A percentile compares a stretch with the other conserved stretches of the same genome.
phyloP scores from a whole-genome alignment of 2,888 invertebrate species.

The Halictus quadricinctus region DNA sequence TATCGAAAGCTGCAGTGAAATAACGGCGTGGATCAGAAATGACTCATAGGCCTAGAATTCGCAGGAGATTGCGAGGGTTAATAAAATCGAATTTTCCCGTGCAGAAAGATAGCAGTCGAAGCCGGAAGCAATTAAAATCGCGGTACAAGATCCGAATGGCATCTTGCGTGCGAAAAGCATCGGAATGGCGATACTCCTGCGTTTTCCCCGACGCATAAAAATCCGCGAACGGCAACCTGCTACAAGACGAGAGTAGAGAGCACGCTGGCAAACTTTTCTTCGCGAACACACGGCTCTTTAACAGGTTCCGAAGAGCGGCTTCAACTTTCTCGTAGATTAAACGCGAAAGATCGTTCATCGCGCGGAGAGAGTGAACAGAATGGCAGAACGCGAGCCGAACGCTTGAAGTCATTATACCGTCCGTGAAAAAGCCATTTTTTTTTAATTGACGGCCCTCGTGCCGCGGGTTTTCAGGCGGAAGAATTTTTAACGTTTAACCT shows the following conservation, averaged over 20 bases:
- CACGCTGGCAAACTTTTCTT: neutral
- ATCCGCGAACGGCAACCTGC: neutral
- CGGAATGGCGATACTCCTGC: neutral
- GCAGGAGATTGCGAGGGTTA: too few relatives aligned
- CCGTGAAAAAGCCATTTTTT: neutral
- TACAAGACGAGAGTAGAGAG: conserved; percentile 11
- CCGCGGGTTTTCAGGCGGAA: neutral
- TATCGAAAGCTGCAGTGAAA: too few relatives aligned
- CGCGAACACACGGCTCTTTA: conserved; percentile 28
- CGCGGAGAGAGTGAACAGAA: conserved; percentile 74
- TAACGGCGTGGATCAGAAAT: too few relatives aligned
- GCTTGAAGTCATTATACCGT: conserved; percentile 2
- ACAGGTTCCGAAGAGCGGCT: conserved; percentile 53
- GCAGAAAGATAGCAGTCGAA: neutral
- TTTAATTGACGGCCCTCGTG: neutral
- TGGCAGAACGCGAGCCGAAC: conserved; percentile 39
- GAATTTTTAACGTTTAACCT: neutral
- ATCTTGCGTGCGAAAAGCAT: neutral
- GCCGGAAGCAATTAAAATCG: neutral
- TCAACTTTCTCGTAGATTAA: conserved; percentile 78
- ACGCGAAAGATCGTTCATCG: conserved; percentile 67
- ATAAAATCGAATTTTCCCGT: neutral
- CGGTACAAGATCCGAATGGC: neutral
- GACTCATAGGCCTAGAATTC: too few relatives aligned
- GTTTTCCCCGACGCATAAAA: neutral